Evolutionary conservation across 2,888 invertebrate species (phyloP), one percentile per base, ranked within the genome.

Genomic region (Hoplodrina ambigua): DNA sequence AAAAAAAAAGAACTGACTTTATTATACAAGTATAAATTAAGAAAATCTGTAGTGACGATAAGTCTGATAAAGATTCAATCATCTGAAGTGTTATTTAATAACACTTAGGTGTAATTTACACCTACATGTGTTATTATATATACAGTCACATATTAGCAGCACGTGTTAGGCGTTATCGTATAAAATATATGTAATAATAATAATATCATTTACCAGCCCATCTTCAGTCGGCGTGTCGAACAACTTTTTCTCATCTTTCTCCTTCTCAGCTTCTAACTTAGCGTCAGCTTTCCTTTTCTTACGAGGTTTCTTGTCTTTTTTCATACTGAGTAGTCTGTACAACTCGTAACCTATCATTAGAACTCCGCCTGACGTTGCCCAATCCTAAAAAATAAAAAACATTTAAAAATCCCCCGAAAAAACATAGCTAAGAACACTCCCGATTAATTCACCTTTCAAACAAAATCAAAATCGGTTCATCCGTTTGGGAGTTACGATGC

Each of bases 321-420:
- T 98, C 89, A 98, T 96, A 81, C 98, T 98, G 64, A 99, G 96
- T 80, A 99, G 97, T 20, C 99, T 97, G 90, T 99, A 99, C 90
- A 99, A 96, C 94, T 99, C 99, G 91, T 99, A 99, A 1, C 99
- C 99, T 90, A 99, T 98, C 85, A 99, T 96, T 50, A 99, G 96
- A 1, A 99, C 99, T 2, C 99, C 99, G 7, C 99, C 99, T 11
- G 97, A 96, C 50, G 97, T 96, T 52, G 97, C 96, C 99, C 99
- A 99, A 68, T 98, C 98, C 88, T 97, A 93, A 85, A 89, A 88
- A 70, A 57, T 58, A 58, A 63, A 70, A 55, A 67, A 13, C 1
- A 20, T n/a, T n/a, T n/a, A n/a, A n/a, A n/a, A n/a, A n/a, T n/a
- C n/a, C n/a, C n/a, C n/a, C n/a, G n/a, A n/a, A n/a, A n/a, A n/a